Evolutionary conservation across 2,113 vertebrate genomes (phyloP).

Genomic region (Pipra filicauda): DNA sequence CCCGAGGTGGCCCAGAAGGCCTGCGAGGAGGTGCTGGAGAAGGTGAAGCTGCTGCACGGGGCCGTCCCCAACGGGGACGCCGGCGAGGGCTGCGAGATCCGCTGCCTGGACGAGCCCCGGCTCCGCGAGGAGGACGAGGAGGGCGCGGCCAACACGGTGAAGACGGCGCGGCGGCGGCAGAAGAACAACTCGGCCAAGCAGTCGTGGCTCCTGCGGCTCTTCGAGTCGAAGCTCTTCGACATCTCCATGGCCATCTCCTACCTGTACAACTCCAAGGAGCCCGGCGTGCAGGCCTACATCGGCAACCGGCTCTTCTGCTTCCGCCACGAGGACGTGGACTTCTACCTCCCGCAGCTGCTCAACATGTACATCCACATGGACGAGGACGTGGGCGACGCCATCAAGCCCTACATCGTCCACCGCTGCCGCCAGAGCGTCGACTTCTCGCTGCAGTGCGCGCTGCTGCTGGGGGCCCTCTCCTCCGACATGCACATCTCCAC

Average conservation of each 20-base stretch:
- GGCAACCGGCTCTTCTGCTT: constrained; percentile 95
- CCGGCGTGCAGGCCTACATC: constrained; percentile 95
- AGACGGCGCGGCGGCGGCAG: constrained; percentile 78
- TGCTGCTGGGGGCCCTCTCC: constrained; percentile 91
- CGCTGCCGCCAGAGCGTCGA: constrained; percentile 95
- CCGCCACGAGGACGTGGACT: constrained; percentile 88
- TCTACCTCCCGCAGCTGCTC: constrained; percentile 93
- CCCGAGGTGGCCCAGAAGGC: constrained; percentile 87
- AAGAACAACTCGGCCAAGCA: constrained; percentile 89
- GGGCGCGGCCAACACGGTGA: constrained; percentile 47
- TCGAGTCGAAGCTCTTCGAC: constrained; percentile 95
- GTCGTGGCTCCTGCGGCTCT: constrained; percentile 93
- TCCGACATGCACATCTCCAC: constrained; percentile 99
- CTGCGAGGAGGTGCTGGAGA: constrained; percentile 90
- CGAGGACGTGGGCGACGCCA: constrained; percentile 93
- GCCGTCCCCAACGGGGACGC: neutral
- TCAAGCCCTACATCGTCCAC: constrained; percentile 95
- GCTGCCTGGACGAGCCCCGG: constrained; percentile 49
- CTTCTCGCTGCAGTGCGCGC: constrained; percentile 92
- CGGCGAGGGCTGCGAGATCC: neutral
- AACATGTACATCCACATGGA: constrained; percentile 99
- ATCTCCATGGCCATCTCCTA: constrained; percentile 98
- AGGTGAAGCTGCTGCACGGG: constrained; percentile 80
- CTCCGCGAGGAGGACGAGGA: constrained; percentile 75
- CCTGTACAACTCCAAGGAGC: constrained; percentile 95